These are phyloP conservation scores for Tenebrosternarchus preto DNA, from an alignment of 2,113 vertebrate genomes.

Conservation along the genomic window DNA sequence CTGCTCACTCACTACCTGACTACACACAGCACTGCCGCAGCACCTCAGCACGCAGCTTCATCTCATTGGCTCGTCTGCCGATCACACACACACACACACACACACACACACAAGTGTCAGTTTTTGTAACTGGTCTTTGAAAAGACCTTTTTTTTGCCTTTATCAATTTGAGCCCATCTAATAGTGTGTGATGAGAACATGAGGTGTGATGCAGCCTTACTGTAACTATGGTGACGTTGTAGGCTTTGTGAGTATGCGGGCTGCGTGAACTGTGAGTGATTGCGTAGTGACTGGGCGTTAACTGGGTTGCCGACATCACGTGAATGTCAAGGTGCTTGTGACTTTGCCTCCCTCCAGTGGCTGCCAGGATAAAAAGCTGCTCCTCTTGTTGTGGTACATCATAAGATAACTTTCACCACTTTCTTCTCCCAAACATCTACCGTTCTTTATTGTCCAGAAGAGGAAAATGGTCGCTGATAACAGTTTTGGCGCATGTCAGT, in stretches of 20 bases:
- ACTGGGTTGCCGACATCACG: background rate
- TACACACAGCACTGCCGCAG: slow-evolving; percentile 13
- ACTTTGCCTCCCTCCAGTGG: slow-evolving; percentile 52
- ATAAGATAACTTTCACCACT: slow-evolving; percentile 5
- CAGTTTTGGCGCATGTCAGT: background rate
- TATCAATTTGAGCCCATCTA: background rate
- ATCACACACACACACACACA: background rate
- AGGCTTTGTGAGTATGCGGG: background rate
- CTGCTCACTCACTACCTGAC: background rate
- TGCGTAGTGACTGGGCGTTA: background rate
- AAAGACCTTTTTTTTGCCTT: background rate
- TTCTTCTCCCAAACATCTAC: slow-evolving; percentile 1
- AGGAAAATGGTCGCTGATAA: background rate
- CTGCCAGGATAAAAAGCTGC: slow-evolving; percentile 20
- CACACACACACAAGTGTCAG: too few species aligned
- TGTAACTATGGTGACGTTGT: background rate
- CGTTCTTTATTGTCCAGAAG: background rate
- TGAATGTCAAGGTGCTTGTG: slow-evolving; percentile 15
- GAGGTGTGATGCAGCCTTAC: background rate
- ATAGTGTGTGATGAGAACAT: background rate
- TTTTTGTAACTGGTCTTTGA: background rate
- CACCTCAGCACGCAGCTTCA: background rate
- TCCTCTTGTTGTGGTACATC: background rate
- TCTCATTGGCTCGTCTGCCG: background rate
- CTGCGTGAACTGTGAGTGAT: background rate